Percentiles rank a stretch among this genome's conserved stretches.
These are phyloP conservation scores for Ptychoptera contaminata DNA, from an alignment of 2,888 invertebrate genomes.

Conservation along the genomic window DNA sequence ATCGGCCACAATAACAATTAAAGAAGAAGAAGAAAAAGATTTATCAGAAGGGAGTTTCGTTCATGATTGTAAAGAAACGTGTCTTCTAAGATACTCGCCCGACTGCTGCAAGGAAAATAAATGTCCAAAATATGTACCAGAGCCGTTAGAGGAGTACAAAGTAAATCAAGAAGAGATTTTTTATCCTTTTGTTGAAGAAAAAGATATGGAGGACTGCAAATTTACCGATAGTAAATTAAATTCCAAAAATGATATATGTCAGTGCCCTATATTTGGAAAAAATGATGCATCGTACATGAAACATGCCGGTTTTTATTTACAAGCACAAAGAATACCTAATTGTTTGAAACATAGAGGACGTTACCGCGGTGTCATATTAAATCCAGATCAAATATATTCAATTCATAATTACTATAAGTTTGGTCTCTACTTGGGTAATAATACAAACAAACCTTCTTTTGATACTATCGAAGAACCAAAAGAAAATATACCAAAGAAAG, in stretches of 20 bases:
- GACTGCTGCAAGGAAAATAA: not conserved
- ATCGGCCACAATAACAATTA: not conserved
- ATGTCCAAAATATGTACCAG: not conserved
- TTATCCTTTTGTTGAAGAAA: not conserved
- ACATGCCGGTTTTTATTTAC: constrained; percentile 1
- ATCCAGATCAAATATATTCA: too few relatives aligned
- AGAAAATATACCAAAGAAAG: too few relatives aligned
- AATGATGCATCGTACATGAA: not conserved
- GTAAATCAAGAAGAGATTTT: not conserved
- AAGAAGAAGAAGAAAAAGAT: not conserved
- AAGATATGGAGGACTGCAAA: not conserved
- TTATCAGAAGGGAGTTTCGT: not conserved
- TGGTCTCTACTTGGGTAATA: too few relatives aligned
- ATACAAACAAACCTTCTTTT: too few relatives aligned
- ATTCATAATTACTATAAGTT: too few relatives aligned
- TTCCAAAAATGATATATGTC: not conserved
- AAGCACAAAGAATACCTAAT: not conserved
- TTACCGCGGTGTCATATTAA: too few relatives aligned
- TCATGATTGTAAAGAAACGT: too few relatives aligned
- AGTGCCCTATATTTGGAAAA: not conserved
- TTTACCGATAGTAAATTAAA: not conserved
- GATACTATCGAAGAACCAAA: too few relatives aligned
- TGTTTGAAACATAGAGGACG: not conserved
- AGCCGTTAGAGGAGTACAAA: not conserved
- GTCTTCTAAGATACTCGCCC: too few relatives aligned